Conservation (phyloP, 2,797 vertebrate species). For the Pterois miles region DNA sequence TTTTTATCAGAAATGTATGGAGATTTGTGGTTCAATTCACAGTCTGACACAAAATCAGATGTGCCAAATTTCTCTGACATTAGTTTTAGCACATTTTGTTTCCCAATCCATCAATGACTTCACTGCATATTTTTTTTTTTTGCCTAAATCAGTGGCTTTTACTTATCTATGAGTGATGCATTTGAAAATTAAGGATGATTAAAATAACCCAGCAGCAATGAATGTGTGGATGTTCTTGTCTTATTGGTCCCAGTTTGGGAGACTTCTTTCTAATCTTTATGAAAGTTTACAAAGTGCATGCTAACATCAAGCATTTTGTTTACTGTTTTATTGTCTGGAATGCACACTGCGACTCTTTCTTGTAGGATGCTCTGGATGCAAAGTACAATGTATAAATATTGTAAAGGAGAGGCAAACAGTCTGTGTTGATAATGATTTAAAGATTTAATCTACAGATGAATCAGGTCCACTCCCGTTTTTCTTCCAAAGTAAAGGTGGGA, state of each 20-base stretch:
- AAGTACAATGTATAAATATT: background rate
- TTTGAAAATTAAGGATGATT: background rate
- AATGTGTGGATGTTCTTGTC: background rate
- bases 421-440: background rate
- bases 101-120: background rate
- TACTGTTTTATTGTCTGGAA: background rate
- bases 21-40: background rate
- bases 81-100: background rate
- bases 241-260: background rate
- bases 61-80: background rate
- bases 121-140: background rate
- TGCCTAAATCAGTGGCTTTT: background rate
- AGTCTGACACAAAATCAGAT: background rate
- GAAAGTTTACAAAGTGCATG: background rate
- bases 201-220: no score
- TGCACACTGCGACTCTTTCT: background rate
- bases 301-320: constrained; percentile 37
- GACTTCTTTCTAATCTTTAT: background rate
- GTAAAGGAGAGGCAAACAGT: background rate
- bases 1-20: background rate
- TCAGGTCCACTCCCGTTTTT: constrained; percentile 3
- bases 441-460: background rate
- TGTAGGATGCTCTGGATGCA: background rate
- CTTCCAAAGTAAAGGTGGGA: constrained; percentile 44
- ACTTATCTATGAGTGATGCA: background rate